phyloP scores from a whole-genome alignment of 2,888 invertebrate genomes.

The Sisyra terminalis region DNA sequence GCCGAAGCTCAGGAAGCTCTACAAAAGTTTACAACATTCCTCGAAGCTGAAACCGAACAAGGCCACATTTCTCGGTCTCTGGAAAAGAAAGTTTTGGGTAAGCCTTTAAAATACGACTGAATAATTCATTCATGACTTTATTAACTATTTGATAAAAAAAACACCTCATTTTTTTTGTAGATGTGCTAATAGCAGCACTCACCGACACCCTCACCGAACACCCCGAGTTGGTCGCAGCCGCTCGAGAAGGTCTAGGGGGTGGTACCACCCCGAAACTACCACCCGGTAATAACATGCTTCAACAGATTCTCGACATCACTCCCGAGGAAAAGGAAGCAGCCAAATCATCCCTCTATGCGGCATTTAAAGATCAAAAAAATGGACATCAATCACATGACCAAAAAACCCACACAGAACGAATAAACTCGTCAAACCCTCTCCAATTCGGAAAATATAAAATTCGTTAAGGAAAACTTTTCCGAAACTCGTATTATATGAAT shows the following conservation, averaged over 20 bases:
- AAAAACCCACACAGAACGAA: slow-evolving; percentile 23
- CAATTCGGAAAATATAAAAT: slow-evolving; percentile 18
- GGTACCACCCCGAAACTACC: slow-evolving; percentile 13
- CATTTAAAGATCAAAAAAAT: slow-evolving; percentile 31
- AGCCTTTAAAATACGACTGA: slow-evolving; percentile 12
- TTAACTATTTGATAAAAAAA: not conserved
- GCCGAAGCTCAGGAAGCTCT: slow-evolving; percentile 53
- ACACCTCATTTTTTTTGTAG: slow-evolving; percentile 26
- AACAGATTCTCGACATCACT: slow-evolving; percentile 33
- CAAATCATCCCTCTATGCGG: slow-evolving; percentile 28
- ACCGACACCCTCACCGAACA: slow-evolving; percentile 59
- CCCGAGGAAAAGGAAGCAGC: slow-evolving; percentile 31
- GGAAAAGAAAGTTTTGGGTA: slow-evolving; percentile 65
- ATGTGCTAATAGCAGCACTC: slow-evolving; percentile 56
- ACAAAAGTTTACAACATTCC: slow-evolving; percentile 55
- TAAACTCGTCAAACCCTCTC: slow-evolving; percentile 11
- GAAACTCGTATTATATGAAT: not conserved
- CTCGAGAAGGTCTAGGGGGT: slow-evolving; percentile 32
- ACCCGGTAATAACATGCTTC: slow-evolving; percentile 26
- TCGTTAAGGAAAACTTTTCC: slow-evolving; percentile 11
- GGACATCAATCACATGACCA: slow-evolving; percentile 20
- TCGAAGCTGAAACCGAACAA: slow-evolving; percentile 54
- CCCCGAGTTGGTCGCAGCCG: slow-evolving; percentile 43
- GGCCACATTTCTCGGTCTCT: slow-evolving; percentile 56
- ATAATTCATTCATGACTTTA: not conserved